These are phyloP conservation scores for Atta cephalotes DNA, from an alignment of 1,140 invertebrate species.

Conservation along the genomic window DNA sequence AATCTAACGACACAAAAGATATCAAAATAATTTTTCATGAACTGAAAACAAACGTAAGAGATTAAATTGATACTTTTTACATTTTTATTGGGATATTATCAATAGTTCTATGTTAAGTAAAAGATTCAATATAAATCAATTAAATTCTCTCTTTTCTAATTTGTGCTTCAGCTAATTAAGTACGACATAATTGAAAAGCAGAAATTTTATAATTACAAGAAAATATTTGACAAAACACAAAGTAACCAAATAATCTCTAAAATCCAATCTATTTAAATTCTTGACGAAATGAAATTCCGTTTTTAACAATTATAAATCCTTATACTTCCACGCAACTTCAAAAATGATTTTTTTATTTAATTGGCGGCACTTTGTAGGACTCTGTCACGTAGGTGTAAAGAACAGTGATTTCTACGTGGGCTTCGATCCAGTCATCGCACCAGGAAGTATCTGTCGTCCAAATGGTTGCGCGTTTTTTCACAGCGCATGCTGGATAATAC, in stretches of 20 bases:
- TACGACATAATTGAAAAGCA: neutral
- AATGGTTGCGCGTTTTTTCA: conserved; percentile 6
- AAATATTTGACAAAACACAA: neutral
- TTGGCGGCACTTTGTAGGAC: neutral
- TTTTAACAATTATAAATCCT: neutral
- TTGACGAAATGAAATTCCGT: neutral
- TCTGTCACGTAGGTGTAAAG: conserved; percentile 41
- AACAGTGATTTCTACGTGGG: conserved; percentile 23
- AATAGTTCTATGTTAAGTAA: neutral
- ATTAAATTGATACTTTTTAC: too few species aligned
- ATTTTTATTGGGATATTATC: too few species aligned
- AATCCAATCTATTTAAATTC: neutral
- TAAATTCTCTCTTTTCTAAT: neutral
- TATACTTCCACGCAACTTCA: neutral
- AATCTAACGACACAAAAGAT: too few species aligned
- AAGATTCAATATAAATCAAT: neutral
- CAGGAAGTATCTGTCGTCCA: conserved; percentile 42
- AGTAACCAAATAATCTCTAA: neutral
- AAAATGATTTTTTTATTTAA: conserved; percentile 17
- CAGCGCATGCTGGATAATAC: neutral
- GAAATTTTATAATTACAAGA: neutral
- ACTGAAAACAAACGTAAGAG: too few species aligned
- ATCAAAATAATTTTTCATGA: too few species aligned
- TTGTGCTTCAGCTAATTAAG: neutral
- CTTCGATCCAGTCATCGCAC: conserved; percentile 10